Conservation (phyloP, 2,888 invertebrate species). For the Cartodere bifasciata region DNA sequence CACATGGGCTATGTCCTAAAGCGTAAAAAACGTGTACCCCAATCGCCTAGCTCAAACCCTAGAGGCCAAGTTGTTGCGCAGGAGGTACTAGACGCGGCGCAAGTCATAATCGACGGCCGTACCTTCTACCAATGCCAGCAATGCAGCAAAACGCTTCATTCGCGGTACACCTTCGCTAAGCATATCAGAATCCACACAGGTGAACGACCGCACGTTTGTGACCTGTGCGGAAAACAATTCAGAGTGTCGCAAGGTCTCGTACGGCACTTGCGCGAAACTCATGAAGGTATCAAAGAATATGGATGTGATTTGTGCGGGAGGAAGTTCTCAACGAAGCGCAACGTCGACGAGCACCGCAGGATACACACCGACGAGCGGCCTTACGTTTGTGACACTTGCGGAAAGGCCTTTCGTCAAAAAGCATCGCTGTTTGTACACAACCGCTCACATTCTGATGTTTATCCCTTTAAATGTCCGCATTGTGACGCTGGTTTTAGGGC, state of each 20-base stretch:
- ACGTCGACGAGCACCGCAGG: slow-evolving; percentile 45
- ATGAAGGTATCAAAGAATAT: slow-evolving; percentile 46
- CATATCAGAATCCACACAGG: slow-evolving; percentile 53
- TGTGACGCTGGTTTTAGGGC: slow-evolving; percentile 49
- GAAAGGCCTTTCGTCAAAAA: slow-evolving; percentile 51
- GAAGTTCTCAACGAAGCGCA: slow-evolving; percentile 48
- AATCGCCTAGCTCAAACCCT: too few species aligned
- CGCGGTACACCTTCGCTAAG: slow-evolving; percentile 48
- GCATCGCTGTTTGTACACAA: slow-evolving; percentile 51
- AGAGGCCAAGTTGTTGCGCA: too few species aligned
- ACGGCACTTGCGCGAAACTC: slow-evolving; percentile 49
- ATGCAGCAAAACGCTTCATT: slow-evolving; percentile 47
- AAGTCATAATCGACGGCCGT: slow-evolving; percentile 38
- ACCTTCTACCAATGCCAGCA: slow-evolving; percentile 42
- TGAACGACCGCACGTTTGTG: slow-evolving; percentile 52
- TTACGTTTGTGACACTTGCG: slow-evolving; percentile 44
- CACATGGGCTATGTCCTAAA: slow-evolving; percentile 5
- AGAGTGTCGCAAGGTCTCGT: slow-evolving; percentile 50
- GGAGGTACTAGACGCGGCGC: slow-evolving; percentile 33
- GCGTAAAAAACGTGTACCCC: slow-evolving; percentile 16
- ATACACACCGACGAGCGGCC: slow-evolving; percentile 49
- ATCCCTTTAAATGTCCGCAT: slow-evolving; percentile 44
- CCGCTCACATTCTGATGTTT: slow-evolving; percentile 42
- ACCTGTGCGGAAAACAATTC: slow-evolving; percentile 53
- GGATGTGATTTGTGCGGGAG: slow-evolving; percentile 43